Percentiles rank a stretch among this genome's conserved stretches.
Evolutionary conservation across 2,888 invertebrate species (phyloP).

Genomic region (Ochlodes sylvanus): DNA sequence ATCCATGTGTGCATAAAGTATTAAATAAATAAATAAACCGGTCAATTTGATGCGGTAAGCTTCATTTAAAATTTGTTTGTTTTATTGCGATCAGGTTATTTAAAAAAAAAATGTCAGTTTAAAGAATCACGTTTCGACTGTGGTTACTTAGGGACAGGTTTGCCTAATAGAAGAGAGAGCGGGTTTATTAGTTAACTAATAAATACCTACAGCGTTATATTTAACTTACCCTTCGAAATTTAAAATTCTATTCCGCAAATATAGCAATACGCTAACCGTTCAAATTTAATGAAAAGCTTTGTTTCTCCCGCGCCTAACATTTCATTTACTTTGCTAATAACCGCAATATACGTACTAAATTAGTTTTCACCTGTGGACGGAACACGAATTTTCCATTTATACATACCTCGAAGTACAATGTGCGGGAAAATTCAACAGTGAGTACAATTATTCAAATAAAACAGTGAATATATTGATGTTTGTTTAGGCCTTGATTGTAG

Average conservation of each 20-base stretch:
- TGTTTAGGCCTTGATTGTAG: conserved; percentile 70
- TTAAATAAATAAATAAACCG: too few relatives aligned
- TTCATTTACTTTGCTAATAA: conserved; percentile 8
- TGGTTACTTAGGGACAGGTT: too few relatives aligned
- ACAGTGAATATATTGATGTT: conserved; percentile 54
- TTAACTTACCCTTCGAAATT: not conserved
- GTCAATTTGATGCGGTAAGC: too few relatives aligned
- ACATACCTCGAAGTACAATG: conserved; percentile 48
- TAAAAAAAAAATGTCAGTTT: too few relatives aligned
- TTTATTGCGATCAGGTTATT: too few relatives aligned
- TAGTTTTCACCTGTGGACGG: conserved; percentile 49
- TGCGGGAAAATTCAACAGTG: conserved; percentile 64
- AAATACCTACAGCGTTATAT: too few relatives aligned
- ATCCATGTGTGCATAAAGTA: too few relatives aligned
- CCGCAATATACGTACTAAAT: conserved; percentile 49
- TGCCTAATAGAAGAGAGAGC: too few relatives aligned
- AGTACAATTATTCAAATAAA: conserved; percentile 68
- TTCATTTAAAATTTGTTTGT: too few relatives aligned
- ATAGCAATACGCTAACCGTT: not conserved
- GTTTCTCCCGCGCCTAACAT: not conserved
- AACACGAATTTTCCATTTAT: conserved; percentile 60
- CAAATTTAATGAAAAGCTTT: conserved; percentile 14
- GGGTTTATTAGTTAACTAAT: not conserved
- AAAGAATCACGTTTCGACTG: too few relatives aligned
- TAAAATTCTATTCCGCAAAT: conserved; percentile 6